Conservation (phyloP, 2,113 vertebrate genomes). For the Bubo blakistoni region DNA sequence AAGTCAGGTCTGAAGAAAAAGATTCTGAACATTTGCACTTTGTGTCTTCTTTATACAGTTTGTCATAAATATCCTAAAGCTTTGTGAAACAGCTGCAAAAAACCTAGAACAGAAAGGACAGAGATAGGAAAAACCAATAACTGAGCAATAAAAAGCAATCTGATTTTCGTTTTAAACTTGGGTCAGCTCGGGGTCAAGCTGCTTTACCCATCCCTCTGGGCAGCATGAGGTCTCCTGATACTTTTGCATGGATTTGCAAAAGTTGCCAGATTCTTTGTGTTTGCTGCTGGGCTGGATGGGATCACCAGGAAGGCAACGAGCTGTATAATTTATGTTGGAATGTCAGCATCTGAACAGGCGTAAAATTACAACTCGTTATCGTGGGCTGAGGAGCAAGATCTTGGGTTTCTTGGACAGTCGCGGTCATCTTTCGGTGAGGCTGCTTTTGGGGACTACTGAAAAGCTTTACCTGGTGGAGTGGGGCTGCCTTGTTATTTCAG, state of each 20-base stretch:
- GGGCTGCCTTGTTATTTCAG: fast-evolving
- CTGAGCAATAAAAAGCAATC: fast-evolving
- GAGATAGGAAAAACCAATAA: neutral
- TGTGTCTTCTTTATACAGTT: neutral
- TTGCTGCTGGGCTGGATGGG: neutral
- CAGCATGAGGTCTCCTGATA: neutral
- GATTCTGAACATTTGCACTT: neutral
- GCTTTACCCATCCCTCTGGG: neutral
- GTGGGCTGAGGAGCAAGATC: neutral
- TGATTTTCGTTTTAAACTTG: neutral
- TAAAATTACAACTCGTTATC: neutral
- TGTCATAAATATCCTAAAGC: neutral
- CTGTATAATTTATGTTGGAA: conserved; percentile 32
- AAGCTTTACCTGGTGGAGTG: neutral
- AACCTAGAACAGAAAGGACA: neutral
- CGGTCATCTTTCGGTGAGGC: neutral
- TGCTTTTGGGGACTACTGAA: neutral
- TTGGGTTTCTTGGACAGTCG: neutral
- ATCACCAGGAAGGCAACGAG: neutral
- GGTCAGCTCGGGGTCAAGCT: neutral
- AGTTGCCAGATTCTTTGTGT: neutral
- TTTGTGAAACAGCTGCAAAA: neutral
- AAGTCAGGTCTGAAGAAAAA: neutral
- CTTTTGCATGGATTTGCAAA: neutral
- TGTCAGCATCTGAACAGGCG: neutral